phyloP scores from a whole-genome alignment of 2,797 vertebrate genomes.

The Heterohyrax brucei region DNA sequence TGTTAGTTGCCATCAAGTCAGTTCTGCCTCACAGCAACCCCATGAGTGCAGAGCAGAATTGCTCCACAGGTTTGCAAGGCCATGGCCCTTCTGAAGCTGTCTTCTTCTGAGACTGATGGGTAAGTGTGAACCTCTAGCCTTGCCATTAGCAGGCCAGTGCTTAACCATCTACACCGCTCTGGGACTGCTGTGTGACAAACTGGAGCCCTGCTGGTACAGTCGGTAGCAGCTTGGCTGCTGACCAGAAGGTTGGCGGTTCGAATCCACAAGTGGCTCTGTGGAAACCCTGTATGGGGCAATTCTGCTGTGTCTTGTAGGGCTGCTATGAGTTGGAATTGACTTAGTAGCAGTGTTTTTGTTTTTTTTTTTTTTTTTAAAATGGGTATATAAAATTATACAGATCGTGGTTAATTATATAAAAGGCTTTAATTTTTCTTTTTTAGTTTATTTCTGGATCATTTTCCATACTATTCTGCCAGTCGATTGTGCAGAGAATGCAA shows the following conservation, averaged over 20 bases:
- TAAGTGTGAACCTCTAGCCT: neutral
- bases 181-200: neutral
- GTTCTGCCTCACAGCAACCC: neutral
- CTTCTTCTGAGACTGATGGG: neutral
- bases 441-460: conserved; percentile 46
- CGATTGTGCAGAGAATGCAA: neutral
- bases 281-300: too few relatives aligned
- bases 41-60: neutral
- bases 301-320: too few relatives aligned
- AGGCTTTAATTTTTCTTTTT: conserved; percentile 9
- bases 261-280: too few relatives aligned
- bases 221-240: too few relatives aligned
- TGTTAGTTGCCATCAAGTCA: neutral
- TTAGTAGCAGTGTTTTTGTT: too few relatives aligned
- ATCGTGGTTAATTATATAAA: neutral
- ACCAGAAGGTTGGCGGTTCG: too few relatives aligned
- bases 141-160: neutral
- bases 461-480: neutral
- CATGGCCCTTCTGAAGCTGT: neutral
- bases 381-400: neutral
- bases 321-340: too few relatives aligned
- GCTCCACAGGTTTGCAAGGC: neutral
- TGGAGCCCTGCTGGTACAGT: neutral
- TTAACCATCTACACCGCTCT: neutral
- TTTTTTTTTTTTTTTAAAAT: too few relatives aligned